Percentiles rank a stretch among this genome's conserved stretches.
Conservation (phyloP, 1,140 invertebrate genomes). For the Pachypeltis micranthus region DNA sequence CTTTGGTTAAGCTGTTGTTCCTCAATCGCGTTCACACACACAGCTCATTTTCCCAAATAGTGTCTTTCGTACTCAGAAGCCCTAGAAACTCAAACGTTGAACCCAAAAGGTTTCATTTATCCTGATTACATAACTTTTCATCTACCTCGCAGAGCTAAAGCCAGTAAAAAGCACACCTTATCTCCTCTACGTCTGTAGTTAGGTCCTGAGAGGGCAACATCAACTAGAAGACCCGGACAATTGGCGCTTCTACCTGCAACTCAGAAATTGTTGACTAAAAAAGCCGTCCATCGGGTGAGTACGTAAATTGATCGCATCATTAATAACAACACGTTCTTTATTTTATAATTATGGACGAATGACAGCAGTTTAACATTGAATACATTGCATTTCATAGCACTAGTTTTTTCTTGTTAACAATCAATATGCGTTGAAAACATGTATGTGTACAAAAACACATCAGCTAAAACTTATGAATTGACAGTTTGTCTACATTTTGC, state of each 20-base stretch:
- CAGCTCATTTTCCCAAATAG: too few species aligned
- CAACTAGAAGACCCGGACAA: background rate
- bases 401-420: conserved; percentile 17
- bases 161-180: background rate
- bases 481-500: conserved; percentile 17
- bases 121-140: too few species aligned
- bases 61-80: too few species aligned
- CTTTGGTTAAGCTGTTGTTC: too few species aligned
- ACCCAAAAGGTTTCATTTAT: too few species aligned
- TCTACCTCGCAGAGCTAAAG: background rate
- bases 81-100: too few species aligned
- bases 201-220: background rate
- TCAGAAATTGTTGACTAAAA: too few species aligned
- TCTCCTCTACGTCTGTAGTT: background rate
- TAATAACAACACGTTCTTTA: conserved; percentile 21
- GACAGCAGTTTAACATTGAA: conserved; percentile 23
- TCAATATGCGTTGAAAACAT: conserved; percentile 18
- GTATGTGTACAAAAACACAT: conserved; percentile 4
- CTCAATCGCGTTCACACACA: too few species aligned
- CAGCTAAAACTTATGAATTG: conserved; percentile 19
- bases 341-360: conserved; percentile 23
- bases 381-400: conserved; percentile 21
- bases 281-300: too few species aligned
- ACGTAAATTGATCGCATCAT: background rate
- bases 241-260: background rate